A percentile compares a stretch with the other conserved stretches of the same genome.
Evolutionary conservation across 1,140 invertebrate species (phyloP).

Genomic region (Bombus consobrinus): DNA sequence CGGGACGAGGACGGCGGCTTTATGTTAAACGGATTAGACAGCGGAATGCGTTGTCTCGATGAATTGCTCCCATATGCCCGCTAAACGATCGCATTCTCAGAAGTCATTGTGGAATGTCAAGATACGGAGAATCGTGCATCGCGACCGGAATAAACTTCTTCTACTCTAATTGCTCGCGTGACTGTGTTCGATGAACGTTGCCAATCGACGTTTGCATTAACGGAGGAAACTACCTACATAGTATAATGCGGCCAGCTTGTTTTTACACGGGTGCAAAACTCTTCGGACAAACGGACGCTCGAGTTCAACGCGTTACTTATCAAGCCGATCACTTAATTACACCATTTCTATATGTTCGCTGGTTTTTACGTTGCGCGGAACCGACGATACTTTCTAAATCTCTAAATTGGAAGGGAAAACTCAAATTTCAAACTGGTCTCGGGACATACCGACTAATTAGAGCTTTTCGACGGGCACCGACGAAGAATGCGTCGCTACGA

Average conservation of each 20-base stretch:
- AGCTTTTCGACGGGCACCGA: conserved; percentile 14
- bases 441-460: conserved; percentile 30
- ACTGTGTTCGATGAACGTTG: neutral
- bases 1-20: conserved; percentile 61
- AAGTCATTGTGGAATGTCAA: conserved; percentile 30
- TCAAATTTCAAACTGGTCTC: neutral
- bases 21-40: conserved; percentile 82
- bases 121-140: conserved; percentile 42
- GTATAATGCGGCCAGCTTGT: neutral
- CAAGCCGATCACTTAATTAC: neutral
- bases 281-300: neutral
- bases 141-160: conserved; percentile 23
- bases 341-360: neutral
- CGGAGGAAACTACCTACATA: neutral
- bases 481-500: conserved; percentile 29
- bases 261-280: neutral
- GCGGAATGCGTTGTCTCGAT: conserved; percentile 77
- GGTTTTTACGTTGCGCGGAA: neutral
- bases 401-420: neutral
- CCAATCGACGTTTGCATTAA: neutral
- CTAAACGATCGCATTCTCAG: conserved; percentile 38
- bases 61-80: conserved; percentile 68
- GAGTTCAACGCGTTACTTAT: neutral
- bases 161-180: conserved; percentile 48
- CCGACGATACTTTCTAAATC: too few species aligned